These are phyloP conservation scores for Smutsia gigantea DNA, from an alignment of 2,797 vertebrate species.

Conservation along the genomic window DNA sequence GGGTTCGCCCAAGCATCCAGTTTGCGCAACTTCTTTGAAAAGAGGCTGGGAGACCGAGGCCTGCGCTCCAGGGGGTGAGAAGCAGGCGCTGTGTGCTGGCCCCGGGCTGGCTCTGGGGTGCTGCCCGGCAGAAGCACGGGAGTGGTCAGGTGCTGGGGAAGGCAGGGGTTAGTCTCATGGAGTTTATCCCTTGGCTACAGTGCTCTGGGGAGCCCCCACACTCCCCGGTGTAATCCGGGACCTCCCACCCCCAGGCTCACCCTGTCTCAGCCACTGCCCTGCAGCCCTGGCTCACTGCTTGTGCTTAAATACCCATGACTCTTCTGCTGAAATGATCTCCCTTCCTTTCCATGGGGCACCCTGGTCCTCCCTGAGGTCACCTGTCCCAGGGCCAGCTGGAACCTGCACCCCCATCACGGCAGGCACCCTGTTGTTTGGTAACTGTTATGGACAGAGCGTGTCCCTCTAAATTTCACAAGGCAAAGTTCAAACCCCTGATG, in stretches of 20 bases:
- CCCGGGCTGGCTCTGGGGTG: neutral
- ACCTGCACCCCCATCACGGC: fast-evolving
- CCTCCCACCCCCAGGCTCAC: neutral
- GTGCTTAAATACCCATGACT: neutral
- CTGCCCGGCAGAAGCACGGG: neutral
- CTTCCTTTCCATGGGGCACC: neutral
- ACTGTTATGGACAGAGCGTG: neutral
- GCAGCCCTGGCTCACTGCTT: neutral
- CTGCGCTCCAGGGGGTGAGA: neutral
- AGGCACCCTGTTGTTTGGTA: neutral
- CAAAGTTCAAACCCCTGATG: neutral
- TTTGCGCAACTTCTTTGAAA: conserved; percentile 6
- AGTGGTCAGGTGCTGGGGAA: no score
- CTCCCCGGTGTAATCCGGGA: no score
- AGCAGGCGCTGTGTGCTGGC: no score
- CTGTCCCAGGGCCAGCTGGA: neutral
- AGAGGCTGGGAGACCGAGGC: neutral
- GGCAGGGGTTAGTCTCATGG: no score
- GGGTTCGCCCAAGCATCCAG: neutral
- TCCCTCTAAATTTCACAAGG: neutral
- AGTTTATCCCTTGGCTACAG: neutral
- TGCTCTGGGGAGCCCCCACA: fast-evolving
- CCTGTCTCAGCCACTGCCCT: neutral
- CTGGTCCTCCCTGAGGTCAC: no score
- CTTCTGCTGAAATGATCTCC: neutral